Evolutionary conservation across 2,797 vertebrate species (phyloP).

Genomic region (Botia kubotai): DNA sequence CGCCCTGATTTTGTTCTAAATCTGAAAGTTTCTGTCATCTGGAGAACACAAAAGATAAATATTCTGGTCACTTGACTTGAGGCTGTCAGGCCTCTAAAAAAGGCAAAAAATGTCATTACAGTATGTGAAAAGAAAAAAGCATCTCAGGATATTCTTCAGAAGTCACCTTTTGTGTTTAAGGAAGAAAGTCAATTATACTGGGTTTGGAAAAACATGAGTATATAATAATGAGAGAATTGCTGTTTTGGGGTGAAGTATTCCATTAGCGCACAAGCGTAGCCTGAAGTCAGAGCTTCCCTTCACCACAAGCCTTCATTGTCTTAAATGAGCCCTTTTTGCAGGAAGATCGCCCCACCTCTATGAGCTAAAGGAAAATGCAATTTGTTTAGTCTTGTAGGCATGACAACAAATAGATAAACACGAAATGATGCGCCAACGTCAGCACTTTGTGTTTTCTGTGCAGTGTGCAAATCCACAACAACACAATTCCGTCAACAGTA

Average conservation of each 20-base stretch:
- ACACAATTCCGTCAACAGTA: background rate
- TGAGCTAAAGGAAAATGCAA: background rate
- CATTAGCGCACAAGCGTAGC: constrained; percentile 18
- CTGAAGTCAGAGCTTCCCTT: constrained; percentile 7
- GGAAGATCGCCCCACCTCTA: background rate
- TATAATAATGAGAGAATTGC: constrained; percentile 8
- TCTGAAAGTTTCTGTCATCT: too few species aligned
- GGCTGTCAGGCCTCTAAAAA: too few species aligned
- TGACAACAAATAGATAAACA: constrained; percentile 2
- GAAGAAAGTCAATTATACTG: background rate
- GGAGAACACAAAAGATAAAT: too few species aligned
- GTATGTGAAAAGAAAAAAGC: background rate
- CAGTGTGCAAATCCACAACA: background rate
- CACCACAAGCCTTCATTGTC: background rate
- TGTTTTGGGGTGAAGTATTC: background rate
- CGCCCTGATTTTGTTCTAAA: too few species aligned
- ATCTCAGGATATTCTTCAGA: constrained; percentile 4
- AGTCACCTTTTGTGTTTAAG: constrained; percentile 9
- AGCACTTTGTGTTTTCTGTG: background rate
- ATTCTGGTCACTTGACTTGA: too few species aligned
- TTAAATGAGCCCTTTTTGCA: background rate
- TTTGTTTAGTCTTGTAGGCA: background rate
- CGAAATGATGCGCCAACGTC: background rate
- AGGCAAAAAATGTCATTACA: constrained; percentile 21
- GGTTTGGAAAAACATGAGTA: background rate